Conservation (phyloP, 2,888 invertebrate species). For the Imbricaverruca yamaguchii region DNA sequence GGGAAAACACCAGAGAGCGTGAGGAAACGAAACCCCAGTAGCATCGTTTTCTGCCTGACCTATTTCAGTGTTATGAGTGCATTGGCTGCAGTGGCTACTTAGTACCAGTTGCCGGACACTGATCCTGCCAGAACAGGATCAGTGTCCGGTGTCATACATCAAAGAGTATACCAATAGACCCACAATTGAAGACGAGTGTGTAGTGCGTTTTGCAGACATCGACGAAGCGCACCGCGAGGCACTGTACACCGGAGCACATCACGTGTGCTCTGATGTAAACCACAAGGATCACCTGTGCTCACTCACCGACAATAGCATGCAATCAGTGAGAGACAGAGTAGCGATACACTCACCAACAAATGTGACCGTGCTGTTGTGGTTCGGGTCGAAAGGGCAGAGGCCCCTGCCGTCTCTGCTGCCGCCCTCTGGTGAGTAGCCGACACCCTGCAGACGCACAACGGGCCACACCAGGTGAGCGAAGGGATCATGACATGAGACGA, state of each 20-base stretch:
- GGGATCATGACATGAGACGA: no score
- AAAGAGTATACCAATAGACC: background rate
- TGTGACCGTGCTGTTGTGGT: conserved; percentile 46
- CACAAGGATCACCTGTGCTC: background rate
- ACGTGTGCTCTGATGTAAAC: no score
- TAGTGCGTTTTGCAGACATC: background rate
- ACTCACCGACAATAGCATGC: background rate
- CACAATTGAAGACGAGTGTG: background rate
- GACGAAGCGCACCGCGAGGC: background rate
- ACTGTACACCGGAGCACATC: background rate
- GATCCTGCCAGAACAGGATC: no score
- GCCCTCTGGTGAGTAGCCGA: conserved; percentile 12
- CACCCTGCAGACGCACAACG: background rate
- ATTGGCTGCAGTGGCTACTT: no score
- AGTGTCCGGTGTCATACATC: no score
- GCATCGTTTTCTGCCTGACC: no score
- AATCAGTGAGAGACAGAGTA: background rate
- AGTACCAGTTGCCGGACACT: no score
- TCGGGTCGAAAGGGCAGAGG: conserved; percentile 46
- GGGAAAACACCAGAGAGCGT: no score
- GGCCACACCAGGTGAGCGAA: no score
- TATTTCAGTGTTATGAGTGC: no score
- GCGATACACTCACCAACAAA: conserved; percentile 41
- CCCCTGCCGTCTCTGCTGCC: conserved; percentile 31
- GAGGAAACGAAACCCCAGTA: no score